Conservation (phyloP, 2,888 invertebrate genomes). For the Lepidocyrtinus sp. region DNA sequence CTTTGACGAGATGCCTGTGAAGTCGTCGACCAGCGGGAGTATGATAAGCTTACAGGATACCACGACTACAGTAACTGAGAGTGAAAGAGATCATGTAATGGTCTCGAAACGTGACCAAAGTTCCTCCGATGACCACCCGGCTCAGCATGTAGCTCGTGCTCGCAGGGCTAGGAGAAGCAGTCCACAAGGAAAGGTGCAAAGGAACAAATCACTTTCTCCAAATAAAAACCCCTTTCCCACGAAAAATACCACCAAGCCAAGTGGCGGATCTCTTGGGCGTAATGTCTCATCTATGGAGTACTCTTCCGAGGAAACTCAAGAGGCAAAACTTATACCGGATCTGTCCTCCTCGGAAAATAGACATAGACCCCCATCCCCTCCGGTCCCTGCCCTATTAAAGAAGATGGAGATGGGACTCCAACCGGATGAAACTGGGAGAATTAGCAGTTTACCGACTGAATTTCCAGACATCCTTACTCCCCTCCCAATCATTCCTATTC, state of each 20-base stretch:
- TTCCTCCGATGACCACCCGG: no score
- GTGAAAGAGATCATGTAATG: neutral
- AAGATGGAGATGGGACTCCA: slow-evolving; percentile 65
- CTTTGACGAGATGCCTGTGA: slow-evolving; percentile 57
- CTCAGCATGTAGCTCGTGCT: no score
- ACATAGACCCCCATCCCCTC: slow-evolving; percentile 54
- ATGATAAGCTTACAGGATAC: neutral
- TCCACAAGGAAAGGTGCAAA: neutral
- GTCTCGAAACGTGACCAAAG: neutral
- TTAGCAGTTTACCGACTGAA: slow-evolving; percentile 46
- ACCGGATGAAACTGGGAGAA: slow-evolving; percentile 58
- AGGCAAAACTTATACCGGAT: no score
- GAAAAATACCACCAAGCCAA: no score
- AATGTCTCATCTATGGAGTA: no score
- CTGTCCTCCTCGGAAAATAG: neutral
- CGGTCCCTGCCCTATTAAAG: slow-evolving; percentile 67
- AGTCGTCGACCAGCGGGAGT: slow-evolving; percentile 19
- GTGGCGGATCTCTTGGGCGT: no score
- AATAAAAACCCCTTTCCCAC: slow-evolving; percentile 24
- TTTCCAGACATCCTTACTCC: slow-evolving; percentile 54
- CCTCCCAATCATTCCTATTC: slow-evolving; percentile 40
- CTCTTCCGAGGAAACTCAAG: no score
- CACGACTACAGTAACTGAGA: neutral
- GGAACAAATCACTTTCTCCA: slow-evolving; percentile 33
- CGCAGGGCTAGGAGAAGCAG: neutral